Evolutionary conservation across 2,888 invertebrate species (phyloP), one percentile per base, ranked within the genome.

Genomic region (Oeneis ivallda): DNA sequence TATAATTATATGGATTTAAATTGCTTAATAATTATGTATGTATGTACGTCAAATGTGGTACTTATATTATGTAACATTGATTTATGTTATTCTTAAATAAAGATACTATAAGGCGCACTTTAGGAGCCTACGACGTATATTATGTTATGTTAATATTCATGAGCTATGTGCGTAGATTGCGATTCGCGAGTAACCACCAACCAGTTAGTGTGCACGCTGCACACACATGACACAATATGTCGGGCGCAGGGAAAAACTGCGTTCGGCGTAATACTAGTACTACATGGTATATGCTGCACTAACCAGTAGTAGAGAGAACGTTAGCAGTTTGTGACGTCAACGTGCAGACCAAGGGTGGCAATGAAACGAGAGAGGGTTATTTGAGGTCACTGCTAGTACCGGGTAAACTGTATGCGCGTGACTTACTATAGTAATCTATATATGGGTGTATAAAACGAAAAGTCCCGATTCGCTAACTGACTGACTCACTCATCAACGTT

Each of bases 111-210:
- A 1, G 43, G 4, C 43, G 13, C 37, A 54, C 54, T 57, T 41
- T 57, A 39, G 19, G 57, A 43, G 19, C 19, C 26, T 57, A 17
- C 19, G 43, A 4, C 19, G 8, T 7, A 13, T 0, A 43, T 57
- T 9, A n/a, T n/a, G n/a, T n/a, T n/a, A n/a, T n/a, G n/a, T n/a
- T 26, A 26, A 65, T 61, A 65, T 65, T 65, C 61, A 65, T 61
- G 54, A 61, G 54, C 32, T 4, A 26, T 13, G 7, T 50, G 32
- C 50, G 45, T 45, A 45, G 8, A 15, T 50, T 19, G 19, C 37
- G 37, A 26, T 26, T 26, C 26, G 26, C 49, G 11, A 26, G 26
- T 26, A 26, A 32, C 6, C 15, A 15, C 15, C 6, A 26, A 32
- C 26, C 15, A 15, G 45, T 45, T 15, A 15, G 8, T 6, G 6